Evolutionary conservation across 2,113 vertebrate genomes (phyloP), one percentile per base, ranked within the genome.

Genomic region (Chloebia gouldiae): DNA sequence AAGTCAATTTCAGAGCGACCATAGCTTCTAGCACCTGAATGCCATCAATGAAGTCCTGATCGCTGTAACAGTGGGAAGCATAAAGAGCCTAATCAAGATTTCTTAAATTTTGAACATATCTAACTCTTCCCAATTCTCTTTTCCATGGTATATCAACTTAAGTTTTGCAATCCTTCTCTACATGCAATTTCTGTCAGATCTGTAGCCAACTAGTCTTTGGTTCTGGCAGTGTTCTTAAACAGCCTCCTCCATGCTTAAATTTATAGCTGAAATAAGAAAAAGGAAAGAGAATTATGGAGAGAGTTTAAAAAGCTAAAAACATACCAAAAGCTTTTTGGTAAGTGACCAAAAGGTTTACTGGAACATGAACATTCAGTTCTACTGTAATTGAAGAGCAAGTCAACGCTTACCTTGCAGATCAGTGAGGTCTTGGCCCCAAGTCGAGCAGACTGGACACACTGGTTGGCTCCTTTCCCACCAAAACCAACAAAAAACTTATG

Each of bases 401-500:
- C 60, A 64, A 71, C 17, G 28, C 96, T 94, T 98, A 99, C 99
- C 99, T 99, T 99, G 98, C 99, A 99, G 71, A 99, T 98, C 98
- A 99, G 98, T 0, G 98, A 98, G 1, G 99, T 98, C 97, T 98
- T 98, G 79, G 98, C 98, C 47, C 99, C 99, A 50, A 99, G 98
- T 81, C 98, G 98, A 80, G 99, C 98, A 75, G 99, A 99, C 95
- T 99, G 99, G 84, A 99, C 97, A 92, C 99, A 99, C 65, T 99
- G 99, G 97, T 99, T 99, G 96, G 99, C 99, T 88, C 99, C 99
- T 98, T 99, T 99, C 71, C 99, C 99, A 84, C 99, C 99, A 93
- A 99, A 99, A 81, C 99, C 99, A 84, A 98, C 98, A 81, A 99
- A 99, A 98, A 99, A 99, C 95, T 98, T 99, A 90, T 98, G 98